These are phyloP conservation scores for Endomychus coccineus DNA, from an alignment of 2,888 invertebrate genomes.

Conservation along the genomic window DNA sequence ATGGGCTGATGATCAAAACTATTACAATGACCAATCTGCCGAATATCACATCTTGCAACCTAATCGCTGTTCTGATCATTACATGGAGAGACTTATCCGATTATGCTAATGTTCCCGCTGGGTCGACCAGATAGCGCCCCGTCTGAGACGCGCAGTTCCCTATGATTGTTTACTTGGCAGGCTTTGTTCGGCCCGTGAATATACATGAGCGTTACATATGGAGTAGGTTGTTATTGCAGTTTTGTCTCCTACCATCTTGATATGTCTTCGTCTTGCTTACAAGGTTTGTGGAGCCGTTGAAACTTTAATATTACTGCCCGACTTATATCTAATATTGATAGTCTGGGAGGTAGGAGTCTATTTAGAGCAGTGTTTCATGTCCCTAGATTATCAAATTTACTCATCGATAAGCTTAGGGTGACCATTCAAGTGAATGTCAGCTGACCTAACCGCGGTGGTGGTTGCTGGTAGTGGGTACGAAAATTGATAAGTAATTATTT, in stretches of 20 bases:
- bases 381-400: too few relatives aligned
- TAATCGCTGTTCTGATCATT: slow-evolving; percentile 40
- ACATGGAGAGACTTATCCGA: slow-evolving; percentile 39
- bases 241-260: slow-evolving; percentile 13
- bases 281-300: background rate
- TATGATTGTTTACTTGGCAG: slow-evolving; percentile 41
- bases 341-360: too few relatives aligned
- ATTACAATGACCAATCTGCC: slow-evolving; percentile 30
- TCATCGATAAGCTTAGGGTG: too few relatives aligned
- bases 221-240: slow-evolving; percentile 41
- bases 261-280: too few relatives aligned
- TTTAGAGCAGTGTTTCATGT: too few relatives aligned
- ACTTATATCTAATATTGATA: background rate
- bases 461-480: too few relatives aligned
- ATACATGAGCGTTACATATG: slow-evolving; percentile 46
- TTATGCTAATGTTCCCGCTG: slow-evolving; percentile 43
- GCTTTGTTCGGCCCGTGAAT: slow-evolving; percentile 43
- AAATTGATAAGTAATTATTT: too few relatives aligned
- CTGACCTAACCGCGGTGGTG: too few relatives aligned
- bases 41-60: slow-evolving; percentile 26
- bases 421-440: too few relatives aligned
- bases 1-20: slow-evolving; percentile 16
- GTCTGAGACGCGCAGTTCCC: slow-evolving; percentile 24
- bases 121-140: slow-evolving; percentile 38
- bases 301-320: slow-evolving; percentile 6